Conservation (phyloP, 2,113 vertebrate genomes). For the Notothenia rossii region DNA sequence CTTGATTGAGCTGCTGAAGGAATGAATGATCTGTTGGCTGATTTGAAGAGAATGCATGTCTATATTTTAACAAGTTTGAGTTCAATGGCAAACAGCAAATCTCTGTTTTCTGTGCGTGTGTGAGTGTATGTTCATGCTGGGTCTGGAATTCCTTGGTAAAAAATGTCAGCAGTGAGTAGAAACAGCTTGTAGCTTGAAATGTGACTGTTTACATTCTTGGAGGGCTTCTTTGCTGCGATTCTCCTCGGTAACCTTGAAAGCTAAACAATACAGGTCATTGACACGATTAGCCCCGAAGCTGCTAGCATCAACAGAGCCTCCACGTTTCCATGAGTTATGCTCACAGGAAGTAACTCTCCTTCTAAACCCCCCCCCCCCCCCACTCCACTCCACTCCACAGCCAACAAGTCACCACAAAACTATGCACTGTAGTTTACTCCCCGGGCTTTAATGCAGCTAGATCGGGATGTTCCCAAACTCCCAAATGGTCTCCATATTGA, state of each 20-base stretch:
- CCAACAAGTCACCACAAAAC: slow-evolving; percentile 67
- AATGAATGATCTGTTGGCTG: slow-evolving; percentile 22
- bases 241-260: slow-evolving; percentile 70
- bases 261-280: slow-evolving; percentile 78
- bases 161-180: slow-evolving; percentile 39
- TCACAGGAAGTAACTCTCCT: slow-evolving; percentile 63
- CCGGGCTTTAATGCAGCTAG: slow-evolving; percentile 56
- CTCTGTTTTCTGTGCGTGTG: slow-evolving; percentile 38
- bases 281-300: slow-evolving; percentile 71
- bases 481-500: slow-evolving; percentile 73
- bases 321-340: slow-evolving; percentile 61
- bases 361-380: slow-evolving; percentile 21
- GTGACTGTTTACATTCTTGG: slow-evolving; percentile 74
- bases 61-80: slow-evolving; percentile 16
- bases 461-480: slow-evolving; percentile 72
- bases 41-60: slow-evolving; percentile 13
- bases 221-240: slow-evolving; percentile 63
- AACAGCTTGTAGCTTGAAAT: slow-evolving; percentile 63
- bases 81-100: slow-evolving; percentile 33
- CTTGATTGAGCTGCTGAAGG: slow-evolving; percentile 66
- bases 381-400: slow-evolving; percentile 34
- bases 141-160: slow-evolving; percentile 55
- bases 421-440: slow-evolving; percentile 67
- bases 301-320: slow-evolving; percentile 62
- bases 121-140: slow-evolving; percentile 28